These are phyloP conservation scores for Stratiolaelaps scimitus DNA, from an alignment of 1,140 invertebrate genomes.

Conservation along the genomic window DNA sequence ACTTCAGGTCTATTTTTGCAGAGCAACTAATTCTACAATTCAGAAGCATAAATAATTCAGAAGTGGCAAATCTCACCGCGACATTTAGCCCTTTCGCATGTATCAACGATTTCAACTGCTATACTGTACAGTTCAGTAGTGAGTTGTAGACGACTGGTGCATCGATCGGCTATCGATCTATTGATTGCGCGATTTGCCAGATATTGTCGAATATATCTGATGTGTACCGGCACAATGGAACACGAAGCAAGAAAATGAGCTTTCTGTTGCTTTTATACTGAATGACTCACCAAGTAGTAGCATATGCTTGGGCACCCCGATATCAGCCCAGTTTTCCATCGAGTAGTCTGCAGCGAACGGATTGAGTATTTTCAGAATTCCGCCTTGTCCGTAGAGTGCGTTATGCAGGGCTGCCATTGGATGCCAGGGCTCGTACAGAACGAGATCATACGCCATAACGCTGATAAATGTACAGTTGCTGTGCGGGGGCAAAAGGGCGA, in stretches of 20 bases:
- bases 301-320: not conserved
- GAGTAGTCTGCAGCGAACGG: not conserved
- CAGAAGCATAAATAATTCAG: no score
- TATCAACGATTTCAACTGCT: no score
- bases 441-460: slow-evolving; percentile 20
- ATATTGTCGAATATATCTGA: no score
- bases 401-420: slow-evolving; percentile 6
- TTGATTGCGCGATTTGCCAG: no score
- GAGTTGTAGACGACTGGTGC: no score
- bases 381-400: slow-evolving; percentile 14
- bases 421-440: not conserved
- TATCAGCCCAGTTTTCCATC: slow-evolving; percentile 10
- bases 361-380: not conserved
- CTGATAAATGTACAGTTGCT: slow-evolving; percentile 19
- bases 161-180: no score
- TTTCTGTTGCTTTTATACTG: slow-evolving; percentile 5
- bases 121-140: no score
- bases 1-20: no score
- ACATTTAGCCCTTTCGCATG: no score
- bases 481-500: not conserved
- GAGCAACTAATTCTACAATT: no score
- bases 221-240: not conserved
- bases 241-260: slow-evolving; percentile 1
- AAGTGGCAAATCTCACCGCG: no score
- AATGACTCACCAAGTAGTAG: slow-evolving; percentile 1